phyloP scores from a whole-genome alignment of 1,140 invertebrate genomes.

The Saxidomus purpurata region DNA sequence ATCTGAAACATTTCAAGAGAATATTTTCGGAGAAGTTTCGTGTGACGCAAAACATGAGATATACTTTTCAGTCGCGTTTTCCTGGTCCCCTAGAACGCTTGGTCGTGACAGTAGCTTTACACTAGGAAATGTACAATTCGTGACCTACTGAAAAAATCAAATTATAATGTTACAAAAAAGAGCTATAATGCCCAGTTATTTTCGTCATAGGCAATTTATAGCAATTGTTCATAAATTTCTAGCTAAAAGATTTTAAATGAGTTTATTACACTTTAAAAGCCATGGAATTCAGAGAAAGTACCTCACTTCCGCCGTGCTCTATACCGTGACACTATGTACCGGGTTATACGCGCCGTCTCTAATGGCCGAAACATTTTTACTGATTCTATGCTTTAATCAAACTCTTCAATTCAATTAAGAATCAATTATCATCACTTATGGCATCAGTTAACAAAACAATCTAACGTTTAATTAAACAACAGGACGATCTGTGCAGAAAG shows the following conservation, averaged over 20 bases:
- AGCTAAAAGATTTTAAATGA: conserved; percentile 47
- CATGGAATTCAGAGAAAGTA: not conserved
- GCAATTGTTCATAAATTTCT: conserved; percentile 2
- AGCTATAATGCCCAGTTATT: not conserved
- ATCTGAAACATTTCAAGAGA: no score
- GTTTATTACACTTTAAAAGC: conserved; percentile 26
- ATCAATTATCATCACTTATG: conserved; percentile 64
- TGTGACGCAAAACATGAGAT: no score
- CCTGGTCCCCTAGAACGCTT: no score
- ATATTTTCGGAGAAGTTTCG: no score
- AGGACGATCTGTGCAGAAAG: not conserved
- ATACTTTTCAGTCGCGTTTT: no score
- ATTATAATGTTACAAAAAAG: not conserved
- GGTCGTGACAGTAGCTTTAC: no score
- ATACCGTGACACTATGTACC: conserved; percentile 43
- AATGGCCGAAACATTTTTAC: not conserved
- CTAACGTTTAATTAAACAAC: conserved; percentile 33
- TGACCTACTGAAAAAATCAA: not conserved
- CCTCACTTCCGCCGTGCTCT: conserved; percentile 31
- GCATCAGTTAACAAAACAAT: conserved; percentile 61
- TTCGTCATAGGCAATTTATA: not conserved
- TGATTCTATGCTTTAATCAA: conserved; percentile 33
- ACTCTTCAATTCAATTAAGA: conserved; percentile 60
- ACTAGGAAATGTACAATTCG: no score
- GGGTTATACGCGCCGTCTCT: not conserved